Evolutionary conservation across 2,888 invertebrate genomes (phyloP), one percentile per base, ranked within the genome.

Genomic region (Eilema depressum): DNA sequence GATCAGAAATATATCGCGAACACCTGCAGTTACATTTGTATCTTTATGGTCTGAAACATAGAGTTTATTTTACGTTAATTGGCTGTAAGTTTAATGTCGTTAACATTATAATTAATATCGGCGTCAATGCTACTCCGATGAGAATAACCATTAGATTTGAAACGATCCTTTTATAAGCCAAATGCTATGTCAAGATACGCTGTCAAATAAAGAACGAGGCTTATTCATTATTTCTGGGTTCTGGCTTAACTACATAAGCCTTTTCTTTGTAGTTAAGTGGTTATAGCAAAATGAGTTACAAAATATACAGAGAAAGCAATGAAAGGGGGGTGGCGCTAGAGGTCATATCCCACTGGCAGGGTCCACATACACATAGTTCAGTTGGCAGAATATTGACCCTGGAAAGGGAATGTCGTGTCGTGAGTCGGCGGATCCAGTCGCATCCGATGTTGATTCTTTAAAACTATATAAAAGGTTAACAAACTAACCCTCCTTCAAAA

Each of bases 1-100:
- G 83, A 85, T 82, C 83, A 76, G 81, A 83, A 86, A 87, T 90
- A 88, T 85, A 88, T 86, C 75, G 75, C 67, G 12, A 56, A 53
- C 30, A 59, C 23, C 17, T 37, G 47, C 37, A 33, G n/a, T 41
- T 63, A 5, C 11, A 68, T 33, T 66, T 62, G 64, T 25, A 33
- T 28, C 61, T 26, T 59, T 64, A 69, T 8, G 0, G 3, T 30
- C 1, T 23, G 0, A 5, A 17, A 2, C n/a, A 25, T 69, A 69
- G 41, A 61, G 69, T 61, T 33, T 17, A 57, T n/a, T 61, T n/a
- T 62, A 20, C 25, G 25, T 17, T 61, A 17, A 8, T n/a, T 17
- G 17, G 20, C 25, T 26, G 12, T 20, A 25, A 37, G 10, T 73
- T 70, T 53, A 68, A 66, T 70, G 73, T 78, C 83, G 74, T 83